Evolutionary conservation across 2,888 invertebrate genomes (phyloP).

Genomic region (Amphipoea oculea): DNA sequence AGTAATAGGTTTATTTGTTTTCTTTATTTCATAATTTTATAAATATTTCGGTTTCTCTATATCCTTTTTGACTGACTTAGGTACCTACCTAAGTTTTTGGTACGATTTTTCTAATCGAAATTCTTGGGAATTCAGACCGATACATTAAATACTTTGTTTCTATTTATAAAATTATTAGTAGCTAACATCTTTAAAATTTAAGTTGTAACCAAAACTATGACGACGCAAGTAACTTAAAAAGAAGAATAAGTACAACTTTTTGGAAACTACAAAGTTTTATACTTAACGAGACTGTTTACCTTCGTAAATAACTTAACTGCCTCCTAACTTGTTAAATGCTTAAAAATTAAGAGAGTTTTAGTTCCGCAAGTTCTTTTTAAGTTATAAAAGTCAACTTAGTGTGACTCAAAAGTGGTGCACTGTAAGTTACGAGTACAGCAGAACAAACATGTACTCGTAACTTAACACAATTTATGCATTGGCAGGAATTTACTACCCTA

Average conservation of each 20-base stretch:
- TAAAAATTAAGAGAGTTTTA: constrained; percentile 38
- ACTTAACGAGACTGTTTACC: constrained; percentile 25
- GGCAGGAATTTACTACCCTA: constrained; percentile 18
- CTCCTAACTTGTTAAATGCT: constrained; percentile 29
- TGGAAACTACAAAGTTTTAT: neutral
- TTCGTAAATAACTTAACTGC: constrained; percentile 20
- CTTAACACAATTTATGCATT: constrained; percentile 27
- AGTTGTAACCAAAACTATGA: neutral
- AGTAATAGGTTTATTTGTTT: no score
- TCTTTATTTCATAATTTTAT: neutral
- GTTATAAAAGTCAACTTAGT: constrained; percentile 45
- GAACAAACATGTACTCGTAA: constrained; percentile 1
- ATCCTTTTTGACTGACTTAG: neutral
- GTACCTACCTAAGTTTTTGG: no score
- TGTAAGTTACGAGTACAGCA: neutral
- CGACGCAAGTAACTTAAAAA: neutral
- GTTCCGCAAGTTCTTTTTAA: constrained; percentile 22
- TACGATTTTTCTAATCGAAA: neutral
- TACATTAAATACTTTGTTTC: neutral
- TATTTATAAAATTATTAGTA: neutral
- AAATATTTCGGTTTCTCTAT: neutral
- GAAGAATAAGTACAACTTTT: neutral
- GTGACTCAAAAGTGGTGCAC: constrained; percentile 30
- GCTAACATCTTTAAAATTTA: neutral
- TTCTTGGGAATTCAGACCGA: neutral